phyloP scores from a whole-genome alignment of 2,113 vertebrate genomes.

The Clarias gariepinus region DNA sequence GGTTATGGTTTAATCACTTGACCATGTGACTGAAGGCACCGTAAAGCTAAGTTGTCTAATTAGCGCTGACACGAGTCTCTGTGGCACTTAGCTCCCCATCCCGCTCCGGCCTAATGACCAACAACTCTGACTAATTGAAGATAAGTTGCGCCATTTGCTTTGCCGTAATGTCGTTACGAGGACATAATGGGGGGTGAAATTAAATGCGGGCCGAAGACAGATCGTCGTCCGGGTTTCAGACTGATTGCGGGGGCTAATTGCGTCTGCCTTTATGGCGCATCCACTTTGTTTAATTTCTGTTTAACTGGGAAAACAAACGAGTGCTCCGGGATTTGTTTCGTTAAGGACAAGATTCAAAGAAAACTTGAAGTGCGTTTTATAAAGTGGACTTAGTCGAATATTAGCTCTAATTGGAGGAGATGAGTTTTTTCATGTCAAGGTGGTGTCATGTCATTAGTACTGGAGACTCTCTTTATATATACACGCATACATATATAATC shows the following conservation, averaged over 20 bases:
- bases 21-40: constrained; percentile 1
- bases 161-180: constrained; percentile 27
- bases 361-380: neutral
- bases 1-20: neutral
- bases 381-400: neutral
- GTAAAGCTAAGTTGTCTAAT: constrained; percentile 36
- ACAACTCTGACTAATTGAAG: constrained; percentile 43
- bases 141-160: constrained; percentile 41
- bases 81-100: constrained; percentile 4
- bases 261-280: neutral
- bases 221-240: neutral
- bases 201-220: constrained; percentile 18
- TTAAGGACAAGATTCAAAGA: neutral
- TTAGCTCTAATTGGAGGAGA: neutral
- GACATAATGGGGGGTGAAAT: constrained; percentile 39
- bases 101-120: constrained; percentile 37
- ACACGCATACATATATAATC: too few relatives aligned
- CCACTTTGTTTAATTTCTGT: neutral
- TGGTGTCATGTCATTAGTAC: neutral
- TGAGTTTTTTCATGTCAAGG: neutral
- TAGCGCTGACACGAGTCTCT: neutral
- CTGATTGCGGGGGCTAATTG: constrained; percentile 16
- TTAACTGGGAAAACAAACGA: constrained; percentile 26
- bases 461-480: too few relatives aligned
- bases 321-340: neutral